These are phyloP conservation scores for Pimpla rufipes DNA, from an alignment of 2,888 invertebrate genomes.

Conservation along the genomic window DNA sequence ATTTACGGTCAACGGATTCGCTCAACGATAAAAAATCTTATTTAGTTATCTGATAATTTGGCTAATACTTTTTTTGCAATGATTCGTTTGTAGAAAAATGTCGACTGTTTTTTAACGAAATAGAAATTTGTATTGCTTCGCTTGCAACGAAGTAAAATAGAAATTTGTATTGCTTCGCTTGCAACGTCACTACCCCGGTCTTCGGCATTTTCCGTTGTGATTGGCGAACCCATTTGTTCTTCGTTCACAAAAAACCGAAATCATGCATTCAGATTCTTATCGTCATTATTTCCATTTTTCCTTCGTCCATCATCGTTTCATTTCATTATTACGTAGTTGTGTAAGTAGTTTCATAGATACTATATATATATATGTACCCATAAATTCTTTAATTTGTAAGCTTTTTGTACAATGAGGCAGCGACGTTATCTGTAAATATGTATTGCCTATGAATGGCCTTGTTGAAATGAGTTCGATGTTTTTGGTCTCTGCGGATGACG, in stretches of 20 bases:
- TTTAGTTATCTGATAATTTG: too few relatives aligned
- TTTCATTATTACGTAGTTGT: constrained; percentile 49
- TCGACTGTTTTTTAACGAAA: too few relatives aligned
- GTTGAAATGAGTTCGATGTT: constrained; percentile 60
- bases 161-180: background rate
- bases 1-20: too few relatives aligned
- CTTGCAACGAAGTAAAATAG: background rate
- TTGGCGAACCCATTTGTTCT: constrained; percentile 27
- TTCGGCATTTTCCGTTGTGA: background rate
- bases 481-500: background rate
- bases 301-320: constrained; percentile 52
- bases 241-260: constrained; percentile 27
- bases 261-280: constrained; percentile 60
- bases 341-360: constrained; percentile 50
- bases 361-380: constrained; percentile 38
- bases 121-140: background rate
- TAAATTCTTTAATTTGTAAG: constrained; percentile 75
- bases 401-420: constrained; percentile 80
- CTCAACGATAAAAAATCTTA: too few relatives aligned
- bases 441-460: constrained; percentile 61
- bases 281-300: constrained; percentile 37
- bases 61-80: too few relatives aligned
- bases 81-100: too few relatives aligned
- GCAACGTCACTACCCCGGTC: background rate
- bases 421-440: constrained; percentile 73